Base-by-base conservation (phyloP, 2,797 vertebrate genomes). In the Thalassophryne amazonica region DNA sequence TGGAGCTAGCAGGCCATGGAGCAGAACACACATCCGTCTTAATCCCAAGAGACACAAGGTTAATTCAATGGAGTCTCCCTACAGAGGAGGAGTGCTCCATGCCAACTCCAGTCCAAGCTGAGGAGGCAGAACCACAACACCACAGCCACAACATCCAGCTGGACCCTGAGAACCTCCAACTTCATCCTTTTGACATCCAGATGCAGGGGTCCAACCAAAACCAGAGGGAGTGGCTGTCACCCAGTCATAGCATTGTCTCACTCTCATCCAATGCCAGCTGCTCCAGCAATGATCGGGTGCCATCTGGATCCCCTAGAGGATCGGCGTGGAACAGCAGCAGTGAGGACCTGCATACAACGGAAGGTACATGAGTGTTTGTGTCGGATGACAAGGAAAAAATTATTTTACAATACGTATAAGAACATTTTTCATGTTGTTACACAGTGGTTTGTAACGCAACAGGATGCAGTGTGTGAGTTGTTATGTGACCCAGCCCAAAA, bases 211-310 rank as follows among this genome's bases (percentile, higher is more conserved):
- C 1, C 1, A 1, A 13, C 24, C 37, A n/a, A 1, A 30, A 8
- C 32, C 55, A 36, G 1, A 30, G 19, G 15, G 3, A 22, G 2
- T 2, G 37, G 11, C 59, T 68, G 4, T 84, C 61, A 0, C 77
- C 83, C 4, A 83, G 81, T 45, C 67, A 64, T 24, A 73, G 63
- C 53, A 12, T 80, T 54, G 27, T 67, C 30, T 37, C 21, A 0
- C 19, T 50, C 1, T 33, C 72, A 0, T 49, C 59, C 1, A 16
- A 54, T 0, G 11, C 20, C 0, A 16, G 27, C 4, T 1, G 39
- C 13, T 49, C 55, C 24, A 35, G 36, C 35, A 20, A 43, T 2
- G 60, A 76, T 6, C 53, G 64, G 59, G 42, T 31, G 0, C 15
- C 3, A 0, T 52, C 57, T 0, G 14, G 38, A n/a, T 49, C 58